Conservation (phyloP, 2,888 invertebrate species). For the Tetramorium bicarinatum region DNA sequence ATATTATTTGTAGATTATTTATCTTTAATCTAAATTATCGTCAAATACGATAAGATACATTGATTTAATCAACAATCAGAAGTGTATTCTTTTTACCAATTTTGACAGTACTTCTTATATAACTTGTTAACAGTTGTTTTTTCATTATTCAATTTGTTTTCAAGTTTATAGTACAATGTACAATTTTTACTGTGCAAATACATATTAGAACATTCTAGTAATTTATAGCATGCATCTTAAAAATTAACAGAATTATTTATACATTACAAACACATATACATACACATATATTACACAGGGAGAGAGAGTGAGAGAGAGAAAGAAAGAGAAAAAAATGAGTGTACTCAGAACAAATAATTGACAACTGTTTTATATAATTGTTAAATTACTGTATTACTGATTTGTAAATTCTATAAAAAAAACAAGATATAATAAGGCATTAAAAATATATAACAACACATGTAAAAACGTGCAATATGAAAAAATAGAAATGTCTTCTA, state of each 20-base stretch:
- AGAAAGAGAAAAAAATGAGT: slow-evolving; percentile 15
- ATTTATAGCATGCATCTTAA: slow-evolving; percentile 30
- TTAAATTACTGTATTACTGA: slow-evolving; percentile 46
- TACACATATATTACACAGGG: not conserved
- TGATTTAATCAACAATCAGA: slow-evolving; percentile 49
- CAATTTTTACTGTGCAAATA: slow-evolving; percentile 35
- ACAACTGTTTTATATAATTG: slow-evolving; percentile 36
- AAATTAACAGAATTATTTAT: slow-evolving; percentile 30
- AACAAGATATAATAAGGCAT: not conserved
- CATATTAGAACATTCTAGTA: slow-evolving; percentile 31
- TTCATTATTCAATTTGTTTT: slow-evolving; percentile 39
- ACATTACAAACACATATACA: too few relatives aligned
- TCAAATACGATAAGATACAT: slow-evolving; percentile 44
- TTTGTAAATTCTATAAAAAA: slow-evolving; percentile 38
- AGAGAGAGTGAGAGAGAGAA: too few relatives aligned
- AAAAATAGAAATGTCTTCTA: slow-evolving; percentile 57
- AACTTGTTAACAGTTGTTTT: slow-evolving; percentile 20
- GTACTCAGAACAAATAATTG: slow-evolving; percentile 50
- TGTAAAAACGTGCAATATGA: slow-evolving; percentile 45
- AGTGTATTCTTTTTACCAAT: slow-evolving; percentile 51
- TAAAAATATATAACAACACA: slow-evolving; percentile 24
- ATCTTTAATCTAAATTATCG: slow-evolving; percentile 46
- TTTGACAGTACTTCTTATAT: slow-evolving; percentile 54
- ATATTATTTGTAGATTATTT: slow-evolving; percentile 31
- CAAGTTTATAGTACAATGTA: slow-evolving; percentile 31